Conservation (phyloP, 1,140 invertebrate species). For the Triops longicaudatus region DNA sequence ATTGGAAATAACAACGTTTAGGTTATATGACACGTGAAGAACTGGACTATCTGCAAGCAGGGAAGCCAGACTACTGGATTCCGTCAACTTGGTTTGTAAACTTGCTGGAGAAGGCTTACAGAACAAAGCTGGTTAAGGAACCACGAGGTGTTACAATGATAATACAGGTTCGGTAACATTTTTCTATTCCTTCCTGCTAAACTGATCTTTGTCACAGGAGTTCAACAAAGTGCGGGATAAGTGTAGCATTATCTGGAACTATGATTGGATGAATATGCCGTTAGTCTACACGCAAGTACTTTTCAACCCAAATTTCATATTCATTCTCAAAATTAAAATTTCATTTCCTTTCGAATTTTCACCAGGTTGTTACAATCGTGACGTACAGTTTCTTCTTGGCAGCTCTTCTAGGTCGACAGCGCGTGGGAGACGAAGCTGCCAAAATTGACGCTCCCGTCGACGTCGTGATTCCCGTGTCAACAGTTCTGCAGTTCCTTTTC, state of each 20-base stretch:
- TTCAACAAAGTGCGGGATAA: constrained; percentile 57
- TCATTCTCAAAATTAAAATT: neutral
- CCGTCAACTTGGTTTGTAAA: constrained; percentile 58
- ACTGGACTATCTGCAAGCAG: constrained; percentile 50
- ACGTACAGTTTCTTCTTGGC: constrained; percentile 65
- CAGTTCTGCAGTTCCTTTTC: constrained; percentile 64
- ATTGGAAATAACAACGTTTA: constrained; percentile 31
- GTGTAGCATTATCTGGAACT: constrained; percentile 64
- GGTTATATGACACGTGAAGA: constrained; percentile 56
- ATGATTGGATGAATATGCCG: constrained; percentile 94
- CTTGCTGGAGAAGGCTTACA: constrained; percentile 40
- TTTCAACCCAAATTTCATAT: neutral
- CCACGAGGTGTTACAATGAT: constrained; percentile 58
- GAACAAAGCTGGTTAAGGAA: constrained; percentile 45
- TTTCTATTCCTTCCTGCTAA: neutral
- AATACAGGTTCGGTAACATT: neutral
- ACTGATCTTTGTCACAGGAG: constrained; percentile 42
- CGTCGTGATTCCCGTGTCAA: constrained; percentile 62
- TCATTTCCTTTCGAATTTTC: neutral
- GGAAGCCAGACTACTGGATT: constrained; percentile 54
- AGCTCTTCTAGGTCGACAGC: constrained; percentile 59
- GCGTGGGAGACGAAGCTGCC: constrained; percentile 41
- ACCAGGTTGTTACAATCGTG: constrained; percentile 62
- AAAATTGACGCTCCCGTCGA: constrained; percentile 50
- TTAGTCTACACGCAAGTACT: constrained; percentile 94